Evolutionary conservation across 2,888 invertebrate species (phyloP), one percentile per base, ranked within the genome.

Genomic region (Cepaea hortensis): DNA sequence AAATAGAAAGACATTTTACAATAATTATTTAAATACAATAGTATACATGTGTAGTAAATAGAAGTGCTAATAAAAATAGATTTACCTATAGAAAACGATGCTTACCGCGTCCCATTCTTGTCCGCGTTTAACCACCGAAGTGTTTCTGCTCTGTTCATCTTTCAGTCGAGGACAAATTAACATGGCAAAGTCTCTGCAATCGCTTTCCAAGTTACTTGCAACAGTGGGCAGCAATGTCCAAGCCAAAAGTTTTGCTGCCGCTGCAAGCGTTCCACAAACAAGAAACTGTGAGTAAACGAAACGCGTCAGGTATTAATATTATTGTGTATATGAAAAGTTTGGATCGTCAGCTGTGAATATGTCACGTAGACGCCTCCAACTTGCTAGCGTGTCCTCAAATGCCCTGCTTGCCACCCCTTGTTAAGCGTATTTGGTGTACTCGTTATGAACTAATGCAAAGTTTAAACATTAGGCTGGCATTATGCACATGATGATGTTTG

Each of bases 221-320:
- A 92, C 92, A 68, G 87, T 91, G 65, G 90, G 92, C 83, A 87
- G 88, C 84, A 89, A 89, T 82, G 86, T 92, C 70, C 92, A 91
- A 62, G 92, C 91, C 87, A 90, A 91, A 61, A 88, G 89, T n/a
- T 91, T 92, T 68, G 93, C 93, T 72, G 91, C 89, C n/a, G 85
- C 90, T 20, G 85, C 91, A 9, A 89, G 85, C 87, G 88, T 89
- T 72, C 84, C 90, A 5, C 92, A 93, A 77, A 90, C 90, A 86
- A 91, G 93, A 89, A 89, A 93, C 68, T 93, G 93, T 93, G 89
- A 93, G 93, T 93, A 89, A 55, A 55, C 55, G 55, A 55, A 55
- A 55, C 55, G 55, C 11, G 55, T 6, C 7, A 6, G 55, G 0
- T 55, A 55, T n/a, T n/a, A n/a, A n/a, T n/a, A 55, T 3, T 55